Conservation (phyloP, 1,140 invertebrate species). For the Drosophila lacertosa region DNA sequence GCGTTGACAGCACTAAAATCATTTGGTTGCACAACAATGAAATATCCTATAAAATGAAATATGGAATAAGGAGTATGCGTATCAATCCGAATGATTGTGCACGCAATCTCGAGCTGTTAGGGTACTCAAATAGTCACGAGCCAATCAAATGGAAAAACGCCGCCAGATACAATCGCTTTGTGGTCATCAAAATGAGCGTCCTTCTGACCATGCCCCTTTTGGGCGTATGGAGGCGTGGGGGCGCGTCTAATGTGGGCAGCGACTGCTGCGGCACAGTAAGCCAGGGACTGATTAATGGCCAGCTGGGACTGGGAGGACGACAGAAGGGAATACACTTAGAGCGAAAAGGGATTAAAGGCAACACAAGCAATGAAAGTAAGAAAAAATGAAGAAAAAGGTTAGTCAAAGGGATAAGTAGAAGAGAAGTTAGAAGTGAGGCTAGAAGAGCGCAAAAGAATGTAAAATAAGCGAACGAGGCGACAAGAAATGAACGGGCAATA, state of each 20-base stretch:
- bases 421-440: too few species aligned
- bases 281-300: slow-evolving; percentile 52
- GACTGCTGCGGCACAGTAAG: slow-evolving; percentile 2
- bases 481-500: too few species aligned
- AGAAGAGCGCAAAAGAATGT: too few species aligned
- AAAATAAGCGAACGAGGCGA: too few species aligned
- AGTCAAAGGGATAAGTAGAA: too few species aligned
- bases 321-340: too few species aligned
- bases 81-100: too few species aligned
- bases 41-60: neutral
- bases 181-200: slow-evolving; percentile 14
- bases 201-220: slow-evolving; percentile 1
- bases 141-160: slow-evolving; percentile 21
- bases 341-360: neutral
- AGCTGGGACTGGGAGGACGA: slow-evolving; percentile 18
- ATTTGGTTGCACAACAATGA: neutral
- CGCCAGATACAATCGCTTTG: slow-evolving; percentile 16
- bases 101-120: too few species aligned
- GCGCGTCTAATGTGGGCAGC: neutral
- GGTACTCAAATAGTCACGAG: neutral
- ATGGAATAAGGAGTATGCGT: too few species aligned
- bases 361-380: neutral
- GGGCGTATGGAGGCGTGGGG: neutral
- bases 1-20: neutral
- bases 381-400: neutral